Conservation (phyloP, 2,797 vertebrate species). For the Notolabrus celidotus region DNA sequence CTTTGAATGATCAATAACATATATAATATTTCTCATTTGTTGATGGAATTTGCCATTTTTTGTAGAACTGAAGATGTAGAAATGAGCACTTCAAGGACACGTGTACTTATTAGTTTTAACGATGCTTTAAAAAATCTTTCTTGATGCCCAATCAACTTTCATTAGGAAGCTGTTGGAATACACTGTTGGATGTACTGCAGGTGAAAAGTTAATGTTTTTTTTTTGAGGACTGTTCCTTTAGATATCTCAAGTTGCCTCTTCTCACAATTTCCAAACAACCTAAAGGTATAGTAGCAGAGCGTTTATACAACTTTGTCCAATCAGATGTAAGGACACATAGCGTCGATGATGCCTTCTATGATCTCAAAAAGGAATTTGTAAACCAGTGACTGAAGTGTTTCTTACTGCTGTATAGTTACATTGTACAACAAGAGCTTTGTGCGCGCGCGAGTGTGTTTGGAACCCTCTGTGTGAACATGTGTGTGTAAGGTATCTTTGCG, state of each 20-base stretch:
- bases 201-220: too few relatives aligned
- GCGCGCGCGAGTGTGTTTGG: not conserved
- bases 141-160: too few relatives aligned
- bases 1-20: too few relatives aligned
- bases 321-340: not conserved
- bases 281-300: not conserved
- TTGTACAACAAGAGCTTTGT: slow-evolving; percentile 2
- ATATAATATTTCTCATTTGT: too few relatives aligned
- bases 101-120: too few relatives aligned
- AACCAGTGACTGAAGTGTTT: not conserved
- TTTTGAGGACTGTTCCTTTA: not conserved
- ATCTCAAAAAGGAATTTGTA: not conserved
- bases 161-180: too few relatives aligned
- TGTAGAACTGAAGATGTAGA: too few relatives aligned
- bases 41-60: too few relatives aligned
- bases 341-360: not conserved
- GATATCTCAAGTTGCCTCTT: not conserved
- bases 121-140: too few relatives aligned
- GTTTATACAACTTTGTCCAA: not conserved
- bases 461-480: not conserved
- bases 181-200: too few relatives aligned
- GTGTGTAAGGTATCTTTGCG: slow-evolving; percentile 50
- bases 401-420: not conserved
- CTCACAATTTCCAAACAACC: not conserved
- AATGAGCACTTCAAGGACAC: too few relatives aligned